Evolutionary conservation across 2,113 vertebrate genomes (phyloP).

Genomic region (Pelobates fuscus): DNA sequence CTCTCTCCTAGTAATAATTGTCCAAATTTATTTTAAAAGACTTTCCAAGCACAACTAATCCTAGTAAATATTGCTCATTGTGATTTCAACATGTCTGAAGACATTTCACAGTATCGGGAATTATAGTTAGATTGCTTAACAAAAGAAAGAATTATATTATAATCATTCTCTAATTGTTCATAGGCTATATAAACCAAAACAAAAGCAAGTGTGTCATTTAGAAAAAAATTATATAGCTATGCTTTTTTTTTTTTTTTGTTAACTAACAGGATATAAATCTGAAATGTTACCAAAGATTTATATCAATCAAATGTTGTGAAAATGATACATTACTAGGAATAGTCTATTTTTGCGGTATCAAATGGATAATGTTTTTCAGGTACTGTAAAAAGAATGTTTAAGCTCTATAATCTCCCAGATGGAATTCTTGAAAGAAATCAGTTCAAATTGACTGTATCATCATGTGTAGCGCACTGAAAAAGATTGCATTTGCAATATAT

Average conservation of each 20-base stretch:
- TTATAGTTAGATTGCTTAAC: constrained; percentile 79
- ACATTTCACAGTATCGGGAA: constrained; percentile 73
- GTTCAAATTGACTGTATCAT: too few relatives aligned
- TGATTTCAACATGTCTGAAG: constrained; percentile 76
- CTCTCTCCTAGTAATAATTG: constrained; percentile 73
- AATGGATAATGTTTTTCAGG: too few relatives aligned
- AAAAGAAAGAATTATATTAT: constrained; percentile 76
- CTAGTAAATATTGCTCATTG: constrained; percentile 82
- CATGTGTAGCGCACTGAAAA: too few relatives aligned
- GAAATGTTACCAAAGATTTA: not conserved
- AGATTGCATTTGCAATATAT: too few relatives aligned
- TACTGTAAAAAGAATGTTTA: too few relatives aligned
- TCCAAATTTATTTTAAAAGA: constrained; percentile 77
- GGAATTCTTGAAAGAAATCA: too few relatives aligned
- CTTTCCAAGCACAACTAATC: constrained; percentile 75
- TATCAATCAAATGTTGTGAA: not conserved
- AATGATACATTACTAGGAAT: too few relatives aligned
- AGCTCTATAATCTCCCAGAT: too few relatives aligned
- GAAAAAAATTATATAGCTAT: not conserved
- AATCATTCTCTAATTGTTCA: constrained; percentile 82
- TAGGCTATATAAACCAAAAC: constrained; percentile 81
- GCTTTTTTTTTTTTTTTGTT: constrained; percentile 5
- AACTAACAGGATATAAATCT: not conserved
- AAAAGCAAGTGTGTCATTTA: constrained; percentile 73
- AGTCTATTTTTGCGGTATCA: too few relatives aligned